Evolutionary conservation across 2,888 invertebrate genomes (phyloP), one percentile per base, ranked within the genome.

Genomic region (Drosophila mercatorum): DNA sequence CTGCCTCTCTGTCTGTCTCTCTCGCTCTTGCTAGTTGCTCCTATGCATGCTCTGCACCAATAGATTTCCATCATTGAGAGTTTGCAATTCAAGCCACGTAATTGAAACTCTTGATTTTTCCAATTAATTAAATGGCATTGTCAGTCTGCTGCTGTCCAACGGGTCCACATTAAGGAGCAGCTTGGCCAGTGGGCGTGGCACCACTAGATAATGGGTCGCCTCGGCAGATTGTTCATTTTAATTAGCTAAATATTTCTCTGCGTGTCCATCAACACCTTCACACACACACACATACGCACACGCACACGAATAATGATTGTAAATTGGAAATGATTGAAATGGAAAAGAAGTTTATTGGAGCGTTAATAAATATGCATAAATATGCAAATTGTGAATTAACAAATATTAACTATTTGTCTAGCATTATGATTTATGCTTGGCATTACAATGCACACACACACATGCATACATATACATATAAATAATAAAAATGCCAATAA

Each of bases 361-460:
- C 67, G 71, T 67, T 67, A 72, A 78, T 72, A 72, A 75, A 68
- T 70, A 36, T 56, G 60, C 61, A 60, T 56, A 68, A 78, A 82
- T 78, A 85, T 83, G 81, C 72, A 83, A 85, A 83, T 83, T 78
- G 72, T 72, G 80, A 71, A 83, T 83, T 81, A 83, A 85, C 69
- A 67, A 71, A 72, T 66, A 77, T 84, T 73, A 72, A 78, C 77
- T 74, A 80, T 79, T 83, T 83, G 82, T 65, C 83, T 74, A 74
- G 78, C 84, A 72, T 61, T 68, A 69, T 78, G 78, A 83, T 82
- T 67, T 69, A 75, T 75, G 47, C 59, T 3, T 28, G 28, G 28
- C 62, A 66, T 68, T 41, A 61, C 43, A 22, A 52, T 26, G 2
- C 47, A 14, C 31, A 6, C 31, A 47, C 31, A 22, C 34, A 11